phyloP scores from a whole-genome alignment of 2,888 invertebrate species.

The Andrena minutula region DNA sequence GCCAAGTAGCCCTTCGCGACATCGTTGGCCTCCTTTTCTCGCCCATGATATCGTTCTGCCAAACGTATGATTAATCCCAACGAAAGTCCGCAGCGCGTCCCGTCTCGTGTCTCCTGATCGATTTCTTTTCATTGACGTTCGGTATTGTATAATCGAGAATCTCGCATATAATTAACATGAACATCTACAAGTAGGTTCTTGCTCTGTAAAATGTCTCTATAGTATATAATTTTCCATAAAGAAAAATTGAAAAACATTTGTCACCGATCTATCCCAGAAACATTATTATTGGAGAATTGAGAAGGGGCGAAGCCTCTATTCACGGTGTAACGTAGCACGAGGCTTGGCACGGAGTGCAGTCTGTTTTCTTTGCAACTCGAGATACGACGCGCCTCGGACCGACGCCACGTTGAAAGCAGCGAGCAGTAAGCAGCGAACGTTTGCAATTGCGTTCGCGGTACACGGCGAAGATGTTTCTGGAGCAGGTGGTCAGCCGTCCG shows the following conservation, averaged over 20 bases:
- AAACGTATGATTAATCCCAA: conserved; percentile 67
- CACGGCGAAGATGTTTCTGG: conserved; percentile 65
- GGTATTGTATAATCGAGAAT: not conserved
- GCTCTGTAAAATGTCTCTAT: too few species aligned
- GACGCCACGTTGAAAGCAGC: conserved; percentile 17
- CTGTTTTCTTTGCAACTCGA: conserved; percentile 72
- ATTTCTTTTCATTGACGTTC: not conserved
- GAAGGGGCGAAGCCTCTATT: not conserved
- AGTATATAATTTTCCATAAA: too few species aligned
- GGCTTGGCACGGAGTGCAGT: conserved; percentile 62
- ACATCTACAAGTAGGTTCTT: too few species aligned
- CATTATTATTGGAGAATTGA: conserved; percentile 8
- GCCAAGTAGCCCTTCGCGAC: conserved; percentile 67
- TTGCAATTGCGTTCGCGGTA: conserved; percentile 18
- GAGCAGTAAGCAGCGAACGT: not conserved
- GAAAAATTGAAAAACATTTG: too few species aligned
- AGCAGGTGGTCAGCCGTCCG: conserved; percentile 70
- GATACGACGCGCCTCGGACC: conserved; percentile 45
- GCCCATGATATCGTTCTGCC: conserved; percentile 51
- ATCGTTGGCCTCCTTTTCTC: conserved; percentile 71
- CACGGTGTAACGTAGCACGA: conserved; percentile 32
- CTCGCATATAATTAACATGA: not conserved
- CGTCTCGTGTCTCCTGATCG: conserved; percentile 12
- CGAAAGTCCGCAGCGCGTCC: conserved; percentile 50
- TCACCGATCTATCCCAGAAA: not conserved